Percentiles rank a stretch among this genome's conserved stretches.
Conservation (phyloP, 2,113 vertebrate genomes). For the Amblyopsis rosae region DNA sequence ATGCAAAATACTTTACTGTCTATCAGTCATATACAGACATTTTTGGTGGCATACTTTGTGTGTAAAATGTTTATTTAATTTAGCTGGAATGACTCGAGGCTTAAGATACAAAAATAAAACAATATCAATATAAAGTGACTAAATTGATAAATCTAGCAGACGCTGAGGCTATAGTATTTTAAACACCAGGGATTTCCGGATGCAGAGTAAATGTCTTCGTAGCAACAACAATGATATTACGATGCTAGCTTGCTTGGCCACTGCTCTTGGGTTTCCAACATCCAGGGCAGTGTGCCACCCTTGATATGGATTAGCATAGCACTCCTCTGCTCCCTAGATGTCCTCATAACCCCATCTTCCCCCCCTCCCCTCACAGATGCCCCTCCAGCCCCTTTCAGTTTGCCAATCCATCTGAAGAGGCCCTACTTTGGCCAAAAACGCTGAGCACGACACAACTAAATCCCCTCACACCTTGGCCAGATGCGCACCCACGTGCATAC, state of each 20-base stretch:
- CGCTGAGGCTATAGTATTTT: neutral
- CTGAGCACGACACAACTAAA: constrained; percentile 67
- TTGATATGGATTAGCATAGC: constrained; percentile 44
- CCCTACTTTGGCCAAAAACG: constrained; percentile 58
- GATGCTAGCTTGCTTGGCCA: neutral
- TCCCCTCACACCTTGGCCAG: constrained; percentile 47
- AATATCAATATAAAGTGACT: neutral
- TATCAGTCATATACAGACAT: too few species aligned
- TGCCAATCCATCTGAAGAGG: constrained; percentile 62
- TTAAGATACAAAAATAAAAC: neutral
- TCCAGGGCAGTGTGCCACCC: constrained; percentile 66
- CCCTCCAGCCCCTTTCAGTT: constrained; percentile 43
- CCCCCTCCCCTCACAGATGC: neutral
- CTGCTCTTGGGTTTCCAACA: constrained; percentile 48
- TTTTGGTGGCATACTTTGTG: too few species aligned
- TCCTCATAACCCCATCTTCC: neutral
- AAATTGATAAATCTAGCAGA: neutral
- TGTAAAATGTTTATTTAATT: too few species aligned
- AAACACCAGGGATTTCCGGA: neutral
- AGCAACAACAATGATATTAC: too few species aligned
- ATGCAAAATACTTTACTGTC: too few species aligned
- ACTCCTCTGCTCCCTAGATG: constrained; percentile 14
- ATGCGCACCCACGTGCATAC: neutral
- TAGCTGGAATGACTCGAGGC: too few species aligned
- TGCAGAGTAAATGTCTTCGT: too few species aligned